phyloP scores from a whole-genome alignment of 1,140 invertebrate genomes.

The Cotesia chilonis region DNA sequence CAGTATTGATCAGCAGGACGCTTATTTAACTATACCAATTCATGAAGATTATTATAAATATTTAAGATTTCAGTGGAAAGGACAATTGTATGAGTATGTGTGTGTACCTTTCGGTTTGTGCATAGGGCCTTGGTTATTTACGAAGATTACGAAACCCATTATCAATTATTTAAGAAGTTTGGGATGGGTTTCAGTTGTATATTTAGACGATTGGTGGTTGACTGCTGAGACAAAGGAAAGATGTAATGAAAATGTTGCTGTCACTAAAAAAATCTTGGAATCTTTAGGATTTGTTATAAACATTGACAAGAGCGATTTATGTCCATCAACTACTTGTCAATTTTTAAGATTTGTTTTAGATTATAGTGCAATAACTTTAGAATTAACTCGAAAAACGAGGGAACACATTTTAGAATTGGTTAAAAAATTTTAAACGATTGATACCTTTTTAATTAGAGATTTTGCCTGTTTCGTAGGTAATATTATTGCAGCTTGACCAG shows the following conservation, averaged over 20 bases:
- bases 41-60: neutral
- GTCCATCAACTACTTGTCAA: neutral
- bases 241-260: neutral
- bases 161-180: neutral
- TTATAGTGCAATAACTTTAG: neutral
- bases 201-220: neutral
- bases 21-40: conserved; percentile 6
- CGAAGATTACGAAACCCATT: neutral
- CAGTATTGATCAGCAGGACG: neutral
- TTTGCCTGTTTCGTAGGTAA: neutral
- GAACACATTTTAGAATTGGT: neutral
- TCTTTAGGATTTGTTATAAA: conserved; percentile 2
- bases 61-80: neutral
- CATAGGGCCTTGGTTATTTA: neutral
- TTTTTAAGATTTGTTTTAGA: conserved; percentile 2
- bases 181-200: neutral
- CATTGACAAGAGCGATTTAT: neutral
- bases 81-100: neutral
- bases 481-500: neutral
- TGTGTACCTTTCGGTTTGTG: conserved; percentile 6
- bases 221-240: neutral
- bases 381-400: neutral
- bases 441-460: conserved; percentile 1
- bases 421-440: neutral
- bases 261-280: neutral